Evolutionary conservation across 2,888 invertebrate genomes (phyloP), one percentile per base, ranked within the genome.

Genomic region (Ormia ochracea): DNA sequence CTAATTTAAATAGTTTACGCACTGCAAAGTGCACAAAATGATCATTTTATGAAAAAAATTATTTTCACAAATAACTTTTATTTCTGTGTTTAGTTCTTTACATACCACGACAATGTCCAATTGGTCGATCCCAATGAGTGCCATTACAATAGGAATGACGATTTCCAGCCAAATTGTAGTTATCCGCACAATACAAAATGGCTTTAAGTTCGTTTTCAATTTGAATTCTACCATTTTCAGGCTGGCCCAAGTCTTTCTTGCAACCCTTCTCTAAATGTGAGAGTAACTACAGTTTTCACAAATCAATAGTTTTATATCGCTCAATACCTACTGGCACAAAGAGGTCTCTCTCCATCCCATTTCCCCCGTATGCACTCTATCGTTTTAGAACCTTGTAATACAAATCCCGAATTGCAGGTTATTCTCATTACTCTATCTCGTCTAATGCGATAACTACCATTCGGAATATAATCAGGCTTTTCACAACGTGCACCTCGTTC

Each of bases 301-400:
- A n/a, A 26, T 7, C 1, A n/a, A n/a, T 43, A n/a, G 6, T 2
- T 1, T 23, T 26, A 3, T 48, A 6, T 19, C 4, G 10, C 14
- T 19, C 21, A n/a, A n/a, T 59, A 69, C 95, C 93, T 90, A 95
- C 96, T 92, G 84, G 94, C 92, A 89, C 96, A 96, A 48, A 93
- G 91, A 0, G 96, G 95, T 2, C 90, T 84, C 0, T 91, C 91
- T 2, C 91, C 91, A 81, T 94, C 94, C 96, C 96, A 96, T n/a
- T 90, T 86, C 0, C 94, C 94, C 36, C 82, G 81, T 4, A 82
- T 63, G 66, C 87, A 86, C 5, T 75, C 91, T 5, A 84, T 81
- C 3, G 79, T 69, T 33, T 83, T 82, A 0, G 77, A 61, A 7
- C 85, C 85, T 43, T 82, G 76, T 23, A 85, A 50, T 2, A 52